Base-by-base conservation (phyloP, 2,888 invertebrate species). In the Polydrusus cervinus region DNA sequence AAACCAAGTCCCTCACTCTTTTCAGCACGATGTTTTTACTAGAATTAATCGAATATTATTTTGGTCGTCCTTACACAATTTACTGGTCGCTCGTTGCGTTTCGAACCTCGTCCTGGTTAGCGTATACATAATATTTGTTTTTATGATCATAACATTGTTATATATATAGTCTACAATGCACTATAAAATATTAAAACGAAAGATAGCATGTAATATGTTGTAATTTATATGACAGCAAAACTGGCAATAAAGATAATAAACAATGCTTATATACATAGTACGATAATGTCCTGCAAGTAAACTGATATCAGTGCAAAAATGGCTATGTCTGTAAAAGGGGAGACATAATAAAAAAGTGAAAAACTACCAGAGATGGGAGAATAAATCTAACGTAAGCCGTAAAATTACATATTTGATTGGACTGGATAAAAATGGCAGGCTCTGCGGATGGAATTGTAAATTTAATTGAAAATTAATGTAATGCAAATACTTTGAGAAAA, bases 381-480 rank as follows among this genome's bases (percentile, higher is more conserved):
- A 38, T 67, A 71, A 68, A 75, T 67, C 72, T 67, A 73, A 71
- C 71, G 71, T 71, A 78, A 75, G 68, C 67, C 70, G 70, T 71
- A 62, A 78, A 78, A 78, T 78, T 75, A 74, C 71, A 78, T 66
- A 73, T 67, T 57, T 60, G 45, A 51, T 62, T 71, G 71, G 64
- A 49, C 47, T 53, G 64, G 68, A 71, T 71, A 71, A 75, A 75
- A 67, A 47, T 55, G 64, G 25, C 18, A 11, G 45, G 62, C 18
- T 47, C 18, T 38, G 57, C 43, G 45, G 45, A 20, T 45, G 25
- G 45, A 53, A 53, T 67, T 67, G 60, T 45, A 77, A 71, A 77
- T 77, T 74, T 66, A 65, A 66, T 66, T 61, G 75, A 53, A 75
- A 78, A 78, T 78, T 74, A 78, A 75, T 73, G 75, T 78, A 78